Conservation (phyloP, 2,797 vertebrate species). For the Lophotriccus pileatus region DNA sequence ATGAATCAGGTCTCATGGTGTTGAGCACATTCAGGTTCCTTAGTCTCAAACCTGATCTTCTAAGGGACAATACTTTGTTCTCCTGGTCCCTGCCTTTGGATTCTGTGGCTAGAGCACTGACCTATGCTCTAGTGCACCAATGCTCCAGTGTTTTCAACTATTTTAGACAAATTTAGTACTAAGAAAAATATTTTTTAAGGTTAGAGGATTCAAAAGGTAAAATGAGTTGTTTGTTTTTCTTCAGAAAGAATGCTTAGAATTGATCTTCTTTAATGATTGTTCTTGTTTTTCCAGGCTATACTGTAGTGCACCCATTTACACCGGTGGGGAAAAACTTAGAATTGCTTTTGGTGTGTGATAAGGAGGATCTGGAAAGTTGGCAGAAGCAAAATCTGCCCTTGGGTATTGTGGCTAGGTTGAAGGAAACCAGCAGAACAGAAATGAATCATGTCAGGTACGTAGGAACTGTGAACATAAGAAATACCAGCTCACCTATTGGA, state of each 20-base stretch:
- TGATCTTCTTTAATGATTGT: not conserved
- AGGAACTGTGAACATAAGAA: not conserved
- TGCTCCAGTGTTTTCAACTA: not conserved
- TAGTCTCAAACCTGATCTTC: not conserved
- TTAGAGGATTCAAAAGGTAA: not conserved
- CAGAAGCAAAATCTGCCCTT: constrained; percentile 77
- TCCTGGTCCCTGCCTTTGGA: not conserved
- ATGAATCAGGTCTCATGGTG: not conserved
- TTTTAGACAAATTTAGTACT: not conserved
- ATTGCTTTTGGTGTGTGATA: constrained; percentile 79
- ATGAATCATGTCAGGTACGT: constrained; percentile 85
- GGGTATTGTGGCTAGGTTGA: constrained; percentile 56
- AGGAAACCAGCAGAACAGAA: constrained; percentile 61
- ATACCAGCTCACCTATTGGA: not conserved
- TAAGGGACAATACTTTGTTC: not conserved
- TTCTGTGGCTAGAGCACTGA: not conserved
- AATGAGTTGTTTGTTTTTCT: not conserved
- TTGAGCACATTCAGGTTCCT: not conserved
- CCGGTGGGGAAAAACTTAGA: constrained; percentile 76
- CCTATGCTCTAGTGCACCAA: not conserved
- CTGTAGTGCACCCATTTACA: constrained; percentile 85
- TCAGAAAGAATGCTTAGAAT: not conserved
- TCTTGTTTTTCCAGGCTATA: constrained; percentile 75
- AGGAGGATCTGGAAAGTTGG: constrained; percentile 79
- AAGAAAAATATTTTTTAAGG: not conserved